Evolutionary conservation across 2,113 vertebrate species (phyloP), one percentile per base, ranked within the genome.

Genomic region (Nyctereutes procyonoides): DNA sequence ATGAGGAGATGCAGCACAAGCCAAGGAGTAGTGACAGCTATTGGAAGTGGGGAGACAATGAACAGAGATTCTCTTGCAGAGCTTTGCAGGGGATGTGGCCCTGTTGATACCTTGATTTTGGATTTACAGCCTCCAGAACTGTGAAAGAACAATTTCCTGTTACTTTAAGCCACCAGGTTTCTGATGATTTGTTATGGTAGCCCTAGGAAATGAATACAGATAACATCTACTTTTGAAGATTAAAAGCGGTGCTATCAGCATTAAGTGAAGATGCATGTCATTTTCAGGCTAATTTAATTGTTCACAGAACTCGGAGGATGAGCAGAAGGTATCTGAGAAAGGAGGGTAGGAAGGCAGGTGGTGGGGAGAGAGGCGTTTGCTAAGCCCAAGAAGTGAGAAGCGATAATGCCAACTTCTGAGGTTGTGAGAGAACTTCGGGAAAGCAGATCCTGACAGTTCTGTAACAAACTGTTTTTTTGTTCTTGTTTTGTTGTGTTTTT

Each of bases 311-410:
- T 69, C 62, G 16, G 38, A 87, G 2, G 35, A 90, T 11, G 12
- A 60, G 5, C 3, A 53, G 28, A 55, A 51, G 0, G 22, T 38
- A 16, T 22, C 26, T 22, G 19, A 51, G 38, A 58, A 71, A 90
- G 26, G 28, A 90, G 6, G 1, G 4, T 15, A 0, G 5, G 13
- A 2, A 9, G 24, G 4, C 1, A 9, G n/a, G 4, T 12, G 81
- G 8, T 6, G 2, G 10, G 53, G 38, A 6, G 14, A 73, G 62
- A 1, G 67, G 24, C 22, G 43, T 30, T 83, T 84, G 51, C 48
- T 38, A 60, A 56, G 48, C 2, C 38, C 48, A 43, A 80, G 38
- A 74, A 55, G 7, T 51, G 24, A 92, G n/a, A 56, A 67, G 22
- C 1, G 0, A 15, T 8, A 24, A 26, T 9, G 10, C 13, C 5